Evolutionary conservation across 1,140 invertebrate genomes (phyloP).

Genomic region (Drosophila tani): DNA sequence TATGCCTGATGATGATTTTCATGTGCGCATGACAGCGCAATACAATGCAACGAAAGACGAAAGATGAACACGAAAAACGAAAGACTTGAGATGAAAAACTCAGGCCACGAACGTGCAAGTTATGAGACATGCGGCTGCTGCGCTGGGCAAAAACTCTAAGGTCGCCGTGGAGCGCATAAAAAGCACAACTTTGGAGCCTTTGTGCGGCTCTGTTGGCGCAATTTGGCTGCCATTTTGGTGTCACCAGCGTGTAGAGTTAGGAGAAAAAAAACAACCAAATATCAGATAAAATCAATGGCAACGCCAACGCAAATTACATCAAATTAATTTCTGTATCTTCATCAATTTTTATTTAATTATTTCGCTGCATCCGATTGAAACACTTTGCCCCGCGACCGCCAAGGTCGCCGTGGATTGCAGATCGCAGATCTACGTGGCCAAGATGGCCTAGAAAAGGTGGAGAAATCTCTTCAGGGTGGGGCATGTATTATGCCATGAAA

Average conservation of each 20-base stretch:
- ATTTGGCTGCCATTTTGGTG: conserved; percentile 79
- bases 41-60: conserved; percentile 64
- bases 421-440: conserved; percentile 48
- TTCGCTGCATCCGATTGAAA: conserved; percentile 76
- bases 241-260: conserved; percentile 48
- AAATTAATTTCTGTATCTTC: conserved; percentile 77
- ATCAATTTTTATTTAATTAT: conserved; percentile 68
- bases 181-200: conserved; percentile 67
- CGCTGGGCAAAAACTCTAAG: conserved; percentile 60
- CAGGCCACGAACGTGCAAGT: conserved; percentile 77
- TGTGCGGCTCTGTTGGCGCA: conserved; percentile 64
- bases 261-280: conserved; percentile 14
- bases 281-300: conserved; percentile 63
- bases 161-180: conserved; percentile 64
- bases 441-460: conserved; percentile 62
- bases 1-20: conserved; percentile 66
- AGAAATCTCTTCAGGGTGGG: conserved; percentile 45
- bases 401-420: conserved; percentile 44
- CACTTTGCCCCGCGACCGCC: conserved; percentile 52
- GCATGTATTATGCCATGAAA: conserved; percentile 17
- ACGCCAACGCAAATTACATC: conserved; percentile 80
- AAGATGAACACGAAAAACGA: conserved; percentile 32
- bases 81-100: conserved; percentile 64
- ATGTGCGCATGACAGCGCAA: conserved; percentile 80
- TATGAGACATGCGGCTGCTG: conserved; percentile 58